phyloP scores from a whole-genome alignment of 2,797 vertebrate genomes.

The Micrastur ruficollis region DNA sequence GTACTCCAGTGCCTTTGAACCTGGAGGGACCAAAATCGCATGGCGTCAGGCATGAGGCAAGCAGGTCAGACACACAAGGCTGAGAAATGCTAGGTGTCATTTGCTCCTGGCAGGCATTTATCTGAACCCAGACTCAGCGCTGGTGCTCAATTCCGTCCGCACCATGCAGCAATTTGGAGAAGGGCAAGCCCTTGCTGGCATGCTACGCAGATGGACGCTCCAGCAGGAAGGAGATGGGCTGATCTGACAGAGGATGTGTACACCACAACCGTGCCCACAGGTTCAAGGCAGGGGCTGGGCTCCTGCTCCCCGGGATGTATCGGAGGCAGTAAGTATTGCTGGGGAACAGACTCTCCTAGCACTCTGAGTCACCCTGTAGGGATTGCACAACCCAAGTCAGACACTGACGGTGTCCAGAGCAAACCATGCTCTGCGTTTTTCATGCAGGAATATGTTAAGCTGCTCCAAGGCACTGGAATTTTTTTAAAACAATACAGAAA shows the following conservation, averaged over 20 bases:
- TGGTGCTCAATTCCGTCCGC: background rate
- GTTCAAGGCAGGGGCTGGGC: background rate
- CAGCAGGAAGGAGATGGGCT: background rate
- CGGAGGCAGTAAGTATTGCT: background rate
- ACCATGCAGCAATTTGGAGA: background rate
- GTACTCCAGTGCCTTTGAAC: constrained; percentile 95
- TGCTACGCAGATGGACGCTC: background rate
- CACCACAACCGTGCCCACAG: fast-evolving
- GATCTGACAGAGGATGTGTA: background rate
- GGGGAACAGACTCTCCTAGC: background rate
- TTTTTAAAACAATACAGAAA: background rate
- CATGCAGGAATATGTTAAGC: background rate
- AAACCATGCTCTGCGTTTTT: background rate
- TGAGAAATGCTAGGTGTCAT: fast-evolving
- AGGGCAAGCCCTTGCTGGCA: background rate
- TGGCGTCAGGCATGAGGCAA: fast-evolving
- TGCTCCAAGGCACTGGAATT: background rate
- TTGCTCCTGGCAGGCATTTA: background rate
- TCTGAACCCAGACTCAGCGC: background rate
- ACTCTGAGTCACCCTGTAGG: background rate
- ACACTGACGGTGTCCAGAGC: background rate
- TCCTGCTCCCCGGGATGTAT: background rate
- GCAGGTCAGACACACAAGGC: background rate
- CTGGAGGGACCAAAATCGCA: constrained; percentile 63
- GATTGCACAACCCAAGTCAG: background rate